Base-by-base conservation (phyloP, 2,797 vertebrate genomes). In the Syndactyla subalaris region DNA sequence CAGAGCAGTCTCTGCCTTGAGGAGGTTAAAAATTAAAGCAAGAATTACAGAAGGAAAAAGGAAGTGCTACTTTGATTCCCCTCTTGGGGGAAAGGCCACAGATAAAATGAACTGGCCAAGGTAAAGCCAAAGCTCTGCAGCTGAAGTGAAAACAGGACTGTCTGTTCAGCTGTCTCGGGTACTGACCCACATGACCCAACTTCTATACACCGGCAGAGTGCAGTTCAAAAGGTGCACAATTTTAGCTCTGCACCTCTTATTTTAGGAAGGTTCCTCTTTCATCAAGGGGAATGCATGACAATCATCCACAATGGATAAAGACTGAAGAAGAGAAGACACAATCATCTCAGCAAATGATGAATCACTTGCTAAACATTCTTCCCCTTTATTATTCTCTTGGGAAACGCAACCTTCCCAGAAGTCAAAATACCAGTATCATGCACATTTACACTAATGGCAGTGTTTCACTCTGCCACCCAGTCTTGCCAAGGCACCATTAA, bases 291-390 rank as follows among this genome's bases (percentile, higher is more conserved):
- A 86, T 19, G 12, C 20, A 67, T 54, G 85, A 65, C 79, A 71
- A 75, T 54, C 78, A 74, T 24, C 86, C 67, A 79, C 30, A 61
- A 21, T 14, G 34, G 41, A 85, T 34, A 41, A 49, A 73, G 21
- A 74, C 43, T 36, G 38, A 80, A 72, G 55, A 92, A 81, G 43
- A 68, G 32, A 66, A 57, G 27, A 68, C 22, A 70, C 20, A 52
- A 88, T 85, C 62, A 93, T 58, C 74, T 74, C n/a, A 30, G 59
- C 41, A 89, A 76, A 94, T 15, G 30, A 88, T 89, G 49, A 95
- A 74, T 85, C 85, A 77, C 29, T 93, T 76, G 39, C 71, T 78
- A 82, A 92, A 85, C 52, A 65, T 46, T 79, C 63, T 92, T 84
- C 49, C 83, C 45, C 63, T 89, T 74, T 39, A 29, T 20, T 80